A percentile compares a stretch with the other conserved stretches of the same genome.
phyloP scores from a whole-genome alignment of 2,888 invertebrate genomes.

The Anorthoa munda region DNA sequence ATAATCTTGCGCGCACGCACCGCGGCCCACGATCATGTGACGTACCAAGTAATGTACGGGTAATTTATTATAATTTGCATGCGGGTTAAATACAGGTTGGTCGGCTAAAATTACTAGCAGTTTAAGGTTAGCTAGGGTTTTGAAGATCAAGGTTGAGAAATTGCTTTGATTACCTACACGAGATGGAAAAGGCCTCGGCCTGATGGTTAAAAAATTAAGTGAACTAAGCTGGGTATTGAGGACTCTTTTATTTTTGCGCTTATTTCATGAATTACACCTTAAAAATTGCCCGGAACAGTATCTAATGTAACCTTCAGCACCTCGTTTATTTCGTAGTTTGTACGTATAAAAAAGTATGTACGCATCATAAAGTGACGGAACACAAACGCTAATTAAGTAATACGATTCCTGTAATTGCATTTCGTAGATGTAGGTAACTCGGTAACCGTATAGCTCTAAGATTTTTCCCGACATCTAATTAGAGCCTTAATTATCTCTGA shows the following conservation, averaged over 20 bases:
- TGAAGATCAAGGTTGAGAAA: slow-evolving; percentile 58
- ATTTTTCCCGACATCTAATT: slow-evolving; percentile 54
- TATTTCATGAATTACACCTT: background rate
- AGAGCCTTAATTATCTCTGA: slow-evolving; percentile 43
- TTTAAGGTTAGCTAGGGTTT: slow-evolving; percentile 60
- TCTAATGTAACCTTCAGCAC: slow-evolving; percentile 12
- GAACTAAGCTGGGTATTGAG: background rate
- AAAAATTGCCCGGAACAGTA: background rate
- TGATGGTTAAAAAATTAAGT: slow-evolving; percentile 38
- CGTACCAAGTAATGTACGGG: slow-evolving; percentile 67
- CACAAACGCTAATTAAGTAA: slow-evolving; percentile 48
- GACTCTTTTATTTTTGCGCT: background rate
- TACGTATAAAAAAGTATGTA: slow-evolving; percentile 13
- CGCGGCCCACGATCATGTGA: slow-evolving; percentile 74
- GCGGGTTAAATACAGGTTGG: slow-evolving; percentile 70
- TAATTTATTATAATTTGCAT: slow-evolving; percentile 75
- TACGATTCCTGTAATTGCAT: slow-evolving; percentile 51
- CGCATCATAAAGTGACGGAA: slow-evolving; percentile 37
- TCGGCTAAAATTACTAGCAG: slow-evolving; percentile 59
- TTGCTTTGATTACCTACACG: slow-evolving; percentile 48
- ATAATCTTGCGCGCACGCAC: slow-evolving; percentile 78
- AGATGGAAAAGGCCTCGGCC: slow-evolving; percentile 41
- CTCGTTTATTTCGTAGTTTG: background rate
- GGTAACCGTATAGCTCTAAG: slow-evolving; percentile 32
- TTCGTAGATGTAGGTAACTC: slow-evolving; percentile 51